phyloP scores from a whole-genome alignment of 2,888 invertebrate species.

The Hemicrepidius hirtus region DNA sequence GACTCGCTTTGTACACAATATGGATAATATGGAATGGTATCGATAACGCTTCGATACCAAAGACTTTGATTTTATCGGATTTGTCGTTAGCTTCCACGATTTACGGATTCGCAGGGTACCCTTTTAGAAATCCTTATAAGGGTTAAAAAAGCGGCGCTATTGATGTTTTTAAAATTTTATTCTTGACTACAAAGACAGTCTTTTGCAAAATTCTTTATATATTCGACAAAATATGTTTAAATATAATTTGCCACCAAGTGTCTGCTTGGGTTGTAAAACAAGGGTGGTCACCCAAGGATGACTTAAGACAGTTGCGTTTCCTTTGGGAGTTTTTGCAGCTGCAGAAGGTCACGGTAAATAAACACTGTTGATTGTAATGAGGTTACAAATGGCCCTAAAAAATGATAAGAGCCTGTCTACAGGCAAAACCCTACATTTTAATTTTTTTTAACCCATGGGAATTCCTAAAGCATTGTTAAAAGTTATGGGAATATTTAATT shows the following conservation, averaged over 20 bases:
- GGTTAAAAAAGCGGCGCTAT: slow-evolving; percentile 10
- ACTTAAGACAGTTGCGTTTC: slow-evolving; percentile 68
- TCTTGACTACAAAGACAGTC: no score
- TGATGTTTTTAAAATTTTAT: background rate
- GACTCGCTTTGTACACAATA: slow-evolving; percentile 64
- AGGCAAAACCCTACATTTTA: no score
- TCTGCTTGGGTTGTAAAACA: slow-evolving; percentile 33
- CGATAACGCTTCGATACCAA: slow-evolving; percentile 56
- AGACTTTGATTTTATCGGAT: slow-evolving; percentile 56
- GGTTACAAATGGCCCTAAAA: slow-evolving; percentile 3
- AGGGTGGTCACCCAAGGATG: slow-evolving; percentile 69
- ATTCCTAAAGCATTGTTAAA: background rate
- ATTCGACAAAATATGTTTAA: no score
- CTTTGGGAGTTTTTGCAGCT: slow-evolving; percentile 63
- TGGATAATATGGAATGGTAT: slow-evolving; percentile 62
- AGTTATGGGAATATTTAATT: no score
- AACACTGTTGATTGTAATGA: slow-evolving; percentile 35
- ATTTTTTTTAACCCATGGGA: no score
- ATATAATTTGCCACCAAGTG: background rate
- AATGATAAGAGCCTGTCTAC: background rate
- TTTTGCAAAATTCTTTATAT: no score
- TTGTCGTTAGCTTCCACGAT: slow-evolving; percentile 58
- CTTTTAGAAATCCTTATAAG: slow-evolving; percentile 23
- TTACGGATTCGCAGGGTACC: slow-evolving; percentile 48
- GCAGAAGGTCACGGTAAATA: slow-evolving; percentile 60